Evolutionary conservation across 2,113 vertebrate species (phyloP), one percentile per base, ranked within the genome.

Genomic region (Glaucomys volans): DNA sequence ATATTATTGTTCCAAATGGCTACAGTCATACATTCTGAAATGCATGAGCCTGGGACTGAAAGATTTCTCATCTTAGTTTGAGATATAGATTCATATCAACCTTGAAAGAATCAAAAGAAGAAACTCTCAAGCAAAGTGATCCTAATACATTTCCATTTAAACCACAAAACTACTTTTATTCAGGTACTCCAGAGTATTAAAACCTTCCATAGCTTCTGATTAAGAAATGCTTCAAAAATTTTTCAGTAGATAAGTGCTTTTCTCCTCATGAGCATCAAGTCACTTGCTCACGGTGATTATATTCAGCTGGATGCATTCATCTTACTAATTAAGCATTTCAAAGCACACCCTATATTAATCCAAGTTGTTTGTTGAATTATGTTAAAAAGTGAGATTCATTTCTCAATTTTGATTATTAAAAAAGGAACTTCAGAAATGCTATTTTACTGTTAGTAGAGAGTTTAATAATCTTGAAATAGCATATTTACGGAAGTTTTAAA

Each of bases 121-220:
- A 95, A 96, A 95, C 92, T 96, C 47, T 64, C 32, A 16, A 82
- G 93, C 59, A 91, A 94, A 94, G 37, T 1, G 0, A 75, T 96
- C 90, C 85, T 81, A 97, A 96, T 79, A 85, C 62, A 93, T 91
- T 97, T 94, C 82, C 72, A 96, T 95, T 97, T 93, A 88, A 88
- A 57, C 35, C 88, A 97, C n/a, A 87, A 71, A 95, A 79, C 59
- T 44, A 71, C 81, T 90, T 93, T 95, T 91, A 86, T 95, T 94
- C 91, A 94, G 35, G 37, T 90, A 77, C 69, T 96, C 82, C 77
- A 92, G 37, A 50, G 77, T 72, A 92, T 86, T 88, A 92, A 85
- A 93, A 75, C 5, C 35, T 90, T 95, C 86, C 67, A 87, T n/a
- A 85, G 64, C 59, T 93, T 90, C 95, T 96, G 85, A 94, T 85